These are phyloP conservation scores for Maniola jurtina DNA, from an alignment of 1,140 invertebrate species.

Conservation along the genomic window DNA sequence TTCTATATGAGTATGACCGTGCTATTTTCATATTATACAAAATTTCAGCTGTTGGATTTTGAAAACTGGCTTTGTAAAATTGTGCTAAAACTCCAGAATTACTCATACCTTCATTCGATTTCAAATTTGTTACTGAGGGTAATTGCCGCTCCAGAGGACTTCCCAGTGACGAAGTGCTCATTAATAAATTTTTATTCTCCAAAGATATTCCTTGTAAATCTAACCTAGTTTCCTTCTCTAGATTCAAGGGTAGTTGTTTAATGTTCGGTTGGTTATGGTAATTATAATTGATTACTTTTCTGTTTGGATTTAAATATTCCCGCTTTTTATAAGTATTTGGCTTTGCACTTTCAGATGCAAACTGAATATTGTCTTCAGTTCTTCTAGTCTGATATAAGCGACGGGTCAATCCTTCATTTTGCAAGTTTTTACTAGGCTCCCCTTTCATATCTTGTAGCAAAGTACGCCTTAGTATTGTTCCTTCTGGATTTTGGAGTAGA, in stretches of 20 bases:
- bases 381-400: not conserved
- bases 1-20: constrained; percentile 17
- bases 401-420: not conserved
- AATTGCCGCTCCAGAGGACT: not conserved
- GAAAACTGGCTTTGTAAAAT: constrained; percentile 1
- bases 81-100: not conserved
- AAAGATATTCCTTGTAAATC: constrained; percentile 18
- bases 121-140: not conserved
- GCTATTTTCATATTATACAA: constrained; percentile 14
- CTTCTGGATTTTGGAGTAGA: not conserved
- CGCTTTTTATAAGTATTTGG: not conserved
- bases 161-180: not conserved
- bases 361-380: no score
- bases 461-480: not conserved
- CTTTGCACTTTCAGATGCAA: no score
- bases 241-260: not conserved
- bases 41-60: constrained; percentile 23
- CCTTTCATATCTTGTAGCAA: not conserved
- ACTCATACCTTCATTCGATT: not conserved
- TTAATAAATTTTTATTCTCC: constrained; percentile 5
- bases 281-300: not conserved
- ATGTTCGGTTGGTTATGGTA: not conserved
- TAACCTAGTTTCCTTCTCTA: not conserved
- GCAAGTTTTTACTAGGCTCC: not conserved
- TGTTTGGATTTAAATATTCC: not conserved